Base-by-base conservation (phyloP, 2,113 vertebrate species). In the Catharus minimus region DNA sequence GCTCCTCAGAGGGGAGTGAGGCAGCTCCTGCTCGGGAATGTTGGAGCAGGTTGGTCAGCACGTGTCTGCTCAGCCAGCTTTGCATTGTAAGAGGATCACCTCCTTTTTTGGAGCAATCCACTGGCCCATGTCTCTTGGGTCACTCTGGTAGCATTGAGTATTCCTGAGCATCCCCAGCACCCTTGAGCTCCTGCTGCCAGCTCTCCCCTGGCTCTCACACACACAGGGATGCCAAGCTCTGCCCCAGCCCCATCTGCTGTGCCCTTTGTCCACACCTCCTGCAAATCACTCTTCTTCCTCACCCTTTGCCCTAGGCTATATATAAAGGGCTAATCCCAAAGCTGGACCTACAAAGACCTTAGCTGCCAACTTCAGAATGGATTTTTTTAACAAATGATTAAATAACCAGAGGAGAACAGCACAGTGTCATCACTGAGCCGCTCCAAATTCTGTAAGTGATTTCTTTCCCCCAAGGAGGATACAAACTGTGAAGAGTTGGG, bases 401-500 rank as follows among this genome's bases (percentile, higher is more conserved):
- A 86, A 75, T 68, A 88, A 38, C 11, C 53, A 47, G 38, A 78
- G 67, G 7, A 71, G 53, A 89, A 92, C 38, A 82, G 57, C 33
- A 39, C 32, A 64, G 20, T 5, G 2, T 81, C 27, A 55, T 41
- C 24, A 17, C 0, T 72, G 65, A 26, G 26, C 38, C 0, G 0
- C 30, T 86, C 38, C 22, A 61, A 32, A n/a, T 66, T 43, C 60
- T 73, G 2, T 41, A 50, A 72, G 53, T 64, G 77, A 62, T 85
- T 87, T 82, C 55, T 81, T 66, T 4, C 49, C 15, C 18, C 5
- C 26, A 21, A 52, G 39, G 39, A 80, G 56, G 28, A 55, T 41
- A 60, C 5, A 56, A 67, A 77, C 26, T 43, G 21, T 56, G 69
- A 91, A 62, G 11, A 39, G 15, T 0, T 90, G 67, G 47, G 88